Evolutionary conservation across 2,797 vertebrate genomes (phyloP), one percentile per base, ranked within the genome.

Genomic region (Falco peregrinus): DNA sequence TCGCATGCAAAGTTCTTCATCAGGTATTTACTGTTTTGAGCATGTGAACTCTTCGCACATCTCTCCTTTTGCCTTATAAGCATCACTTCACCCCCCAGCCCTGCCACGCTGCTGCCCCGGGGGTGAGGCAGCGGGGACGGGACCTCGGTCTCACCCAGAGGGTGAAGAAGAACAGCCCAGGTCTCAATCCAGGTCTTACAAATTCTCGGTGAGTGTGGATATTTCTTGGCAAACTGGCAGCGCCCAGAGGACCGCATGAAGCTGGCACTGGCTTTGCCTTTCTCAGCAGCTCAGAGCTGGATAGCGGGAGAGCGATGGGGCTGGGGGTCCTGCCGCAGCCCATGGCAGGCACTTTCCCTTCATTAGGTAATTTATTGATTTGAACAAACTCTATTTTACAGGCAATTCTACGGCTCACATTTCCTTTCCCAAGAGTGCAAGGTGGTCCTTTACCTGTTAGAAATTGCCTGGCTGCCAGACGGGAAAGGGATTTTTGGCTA

Each of bases 11-110:
- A 26, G 54, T 4, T 48, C 76, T 73, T 68, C 39, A 48, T 45
- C 56, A 4, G 15, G 0, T 17, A 8, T 26, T 35, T 31, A 16
- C 20, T 22, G 43, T 5, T 45, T 33, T 19, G 59, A 45, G 41
- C 1, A 16, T 21, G 28, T 6, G 4, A 39, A 13, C 10, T 9
- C 0, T 35, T 50, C 24, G 8, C 21, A 17, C 1, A 0, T 13
- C 37, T 29, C 33, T 48, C 48, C 21, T 6, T 61, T 19, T 57
- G 70, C 48, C 16, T 1, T 2, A 2, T 2, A 6, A n/a, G 37
- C 28, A 5, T 7, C 56, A 63, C 67, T 26, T 37, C 24, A 8
- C 19, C 35, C 26, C 59, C 37, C 13, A 21, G 2, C 60, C 33
- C 71, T 1, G 11, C 60, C 5, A n/a, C 28, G 37, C 26, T 1